phyloP scores from a whole-genome alignment of 2,888 invertebrate species.

The Melanostoma mellinum region DNA sequence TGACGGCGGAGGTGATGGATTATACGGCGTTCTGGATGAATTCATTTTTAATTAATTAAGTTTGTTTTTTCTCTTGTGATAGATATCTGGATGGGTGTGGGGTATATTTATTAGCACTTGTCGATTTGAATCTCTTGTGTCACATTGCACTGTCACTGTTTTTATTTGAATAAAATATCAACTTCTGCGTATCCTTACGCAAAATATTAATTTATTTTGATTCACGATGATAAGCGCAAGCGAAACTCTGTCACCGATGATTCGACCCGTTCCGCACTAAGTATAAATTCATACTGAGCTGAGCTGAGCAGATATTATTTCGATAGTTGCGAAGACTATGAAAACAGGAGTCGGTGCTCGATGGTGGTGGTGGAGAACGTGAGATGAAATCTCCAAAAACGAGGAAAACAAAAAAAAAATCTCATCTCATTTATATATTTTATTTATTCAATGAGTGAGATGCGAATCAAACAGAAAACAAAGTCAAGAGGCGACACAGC shows the following conservation, averaged over 20 bases:
- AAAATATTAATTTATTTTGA: background rate
- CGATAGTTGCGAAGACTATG: constrained; percentile 21
- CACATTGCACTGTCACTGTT: constrained; percentile 55
- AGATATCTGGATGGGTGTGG: background rate
- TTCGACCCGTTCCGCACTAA: constrained; percentile 46
- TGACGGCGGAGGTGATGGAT: constrained; percentile 30
- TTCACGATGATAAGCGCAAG: background rate
- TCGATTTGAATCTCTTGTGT: constrained; percentile 17
- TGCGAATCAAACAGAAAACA: constrained; percentile 61
- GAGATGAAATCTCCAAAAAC: constrained; percentile 64
- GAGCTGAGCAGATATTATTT: constrained; percentile 8
- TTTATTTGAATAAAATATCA: constrained; percentile 1
- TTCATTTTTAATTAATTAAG: constrained; percentile 24
- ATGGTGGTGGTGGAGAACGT: constrained; percentile 17
- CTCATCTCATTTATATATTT: constrained; percentile 26
- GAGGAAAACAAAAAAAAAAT: constrained; percentile 25
- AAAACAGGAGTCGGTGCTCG: background rate
- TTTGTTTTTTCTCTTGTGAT: constrained; percentile 7
- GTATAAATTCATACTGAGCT: constrained; percentile 56
- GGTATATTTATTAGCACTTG: constrained; percentile 14
- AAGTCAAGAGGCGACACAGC: constrained; percentile 35
- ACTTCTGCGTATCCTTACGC: constrained; percentile 5
- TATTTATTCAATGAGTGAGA: constrained; percentile 37
- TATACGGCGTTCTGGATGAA: constrained; percentile 29
- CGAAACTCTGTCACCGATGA: constrained; percentile 1